phyloP scores from a whole-genome alignment of 2,113 vertebrate species.

The Ciconia stormi region DNA sequence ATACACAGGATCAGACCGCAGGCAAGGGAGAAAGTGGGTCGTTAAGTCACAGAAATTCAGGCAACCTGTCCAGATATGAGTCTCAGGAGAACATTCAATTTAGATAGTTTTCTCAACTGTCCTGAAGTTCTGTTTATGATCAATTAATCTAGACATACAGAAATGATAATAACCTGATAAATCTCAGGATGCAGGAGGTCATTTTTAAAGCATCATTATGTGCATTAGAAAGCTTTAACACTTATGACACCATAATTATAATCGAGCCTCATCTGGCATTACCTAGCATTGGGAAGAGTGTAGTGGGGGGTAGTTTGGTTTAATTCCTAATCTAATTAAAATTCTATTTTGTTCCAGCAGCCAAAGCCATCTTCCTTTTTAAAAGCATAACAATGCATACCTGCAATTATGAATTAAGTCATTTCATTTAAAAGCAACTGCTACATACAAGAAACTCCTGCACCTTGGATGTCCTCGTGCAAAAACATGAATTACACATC shows the following conservation, averaged over 20 bases:
- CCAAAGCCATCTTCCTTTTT: background rate
- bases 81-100: background rate
- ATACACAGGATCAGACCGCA: background rate
- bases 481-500: background rate
- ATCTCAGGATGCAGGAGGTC: background rate
- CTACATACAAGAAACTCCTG: background rate
- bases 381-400: background rate
- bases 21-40: background rate
- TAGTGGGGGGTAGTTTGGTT: background rate
- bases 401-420: background rate
- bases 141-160: background rate
- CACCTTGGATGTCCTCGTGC: background rate
- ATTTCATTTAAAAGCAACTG: background rate
- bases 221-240: background rate
- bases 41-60: background rate
- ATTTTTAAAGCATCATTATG: background rate
- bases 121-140: background rate
- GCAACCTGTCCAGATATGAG: background rate
- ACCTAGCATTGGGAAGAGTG: background rate
- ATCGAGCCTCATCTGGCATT: background rate
- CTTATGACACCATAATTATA: background rate
- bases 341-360: slow-evolving; percentile 15
- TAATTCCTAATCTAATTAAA: slow-evolving; percentile 5
- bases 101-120: background rate
- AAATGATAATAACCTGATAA: background rate